phyloP scores from a whole-genome alignment of 2,888 invertebrate genomes.

The Acleris sparsana region DNA sequence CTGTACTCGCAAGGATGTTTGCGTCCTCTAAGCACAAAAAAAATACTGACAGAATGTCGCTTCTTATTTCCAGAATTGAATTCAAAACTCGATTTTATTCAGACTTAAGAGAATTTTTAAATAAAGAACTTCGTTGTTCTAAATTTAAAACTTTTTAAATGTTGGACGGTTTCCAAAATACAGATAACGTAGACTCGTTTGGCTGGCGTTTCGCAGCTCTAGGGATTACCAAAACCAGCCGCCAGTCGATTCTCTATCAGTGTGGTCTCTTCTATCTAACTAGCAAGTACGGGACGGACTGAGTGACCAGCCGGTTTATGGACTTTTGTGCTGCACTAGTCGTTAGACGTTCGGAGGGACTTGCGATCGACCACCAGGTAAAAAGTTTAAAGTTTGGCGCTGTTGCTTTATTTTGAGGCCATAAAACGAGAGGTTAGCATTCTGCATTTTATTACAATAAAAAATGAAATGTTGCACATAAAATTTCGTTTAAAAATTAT shows the following conservation, averaged over 20 bases:
- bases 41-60: too few species aligned
- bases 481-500: too few species aligned
- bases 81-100: too few species aligned
- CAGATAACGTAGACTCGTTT: not conserved
- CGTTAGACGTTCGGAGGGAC: conserved; percentile 4
- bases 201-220: conserved; percentile 5
- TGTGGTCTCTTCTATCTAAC: not conserved
- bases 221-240: not conserved
- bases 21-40: too few species aligned
- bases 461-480: too few species aligned
- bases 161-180: conserved; percentile 2
- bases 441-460: not conserved
- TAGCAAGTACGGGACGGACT: not conserved
- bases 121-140: not conserved
- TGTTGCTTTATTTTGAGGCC: not conserved
- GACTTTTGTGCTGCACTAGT: not conserved
- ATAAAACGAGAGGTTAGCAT: not conserved
- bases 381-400: conserved; percentile 12
- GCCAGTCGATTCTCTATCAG: not conserved
- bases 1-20: too few species aligned
- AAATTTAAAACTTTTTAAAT: not conserved
- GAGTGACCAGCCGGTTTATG: not conserved
- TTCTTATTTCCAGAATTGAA: too few species aligned
- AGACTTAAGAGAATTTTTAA: too few species aligned
- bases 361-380: conserved; percentile 14